Evolutionary conservation across 1,140 invertebrate genomes (phyloP).

Genomic region (Habropoda laboriosa): DNA sequence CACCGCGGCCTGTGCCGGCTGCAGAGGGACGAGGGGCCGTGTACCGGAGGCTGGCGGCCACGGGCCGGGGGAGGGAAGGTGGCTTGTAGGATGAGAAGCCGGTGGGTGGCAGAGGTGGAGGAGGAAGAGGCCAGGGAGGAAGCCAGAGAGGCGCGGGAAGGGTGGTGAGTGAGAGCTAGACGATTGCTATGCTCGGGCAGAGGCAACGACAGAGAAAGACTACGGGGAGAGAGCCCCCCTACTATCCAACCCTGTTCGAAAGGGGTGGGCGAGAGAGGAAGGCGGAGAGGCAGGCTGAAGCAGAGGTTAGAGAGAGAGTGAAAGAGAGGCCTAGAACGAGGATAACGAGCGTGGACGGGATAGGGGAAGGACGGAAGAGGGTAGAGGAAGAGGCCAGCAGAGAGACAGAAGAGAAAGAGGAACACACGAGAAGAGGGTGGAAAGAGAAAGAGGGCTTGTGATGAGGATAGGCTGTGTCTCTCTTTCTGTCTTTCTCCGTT

Average conservation of each 20-base stretch:
- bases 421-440: conserved; percentile 35
- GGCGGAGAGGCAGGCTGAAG: neutral
- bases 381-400: conserved; percentile 41
- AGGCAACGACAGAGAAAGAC: conserved; percentile 26
- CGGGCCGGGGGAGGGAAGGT: neutral
- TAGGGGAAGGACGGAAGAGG: conserved; percentile 16
- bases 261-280: neutral
- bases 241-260: neutral
- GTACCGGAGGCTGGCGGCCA: neutral
- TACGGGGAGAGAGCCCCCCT: no score
- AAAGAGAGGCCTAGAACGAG: neutral
- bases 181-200: no score
- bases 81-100: conserved; percentile 46
- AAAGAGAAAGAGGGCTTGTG: conserved; percentile 56
- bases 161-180: conserved; percentile 21
- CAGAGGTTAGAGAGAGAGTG: neutral
- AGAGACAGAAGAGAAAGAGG: conserved; percentile 44
- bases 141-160: conserved; percentile 39
- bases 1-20: conserved; percentile 1
- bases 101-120: conserved; percentile 38
- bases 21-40: conserved; percentile 21
- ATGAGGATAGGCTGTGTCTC: conserved; percentile 76
- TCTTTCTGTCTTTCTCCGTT: conserved; percentile 76
- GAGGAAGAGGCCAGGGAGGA: conserved; percentile 43
- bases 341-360: neutral